Conservation (phyloP, 2,888 invertebrate genomes). For the Eurytoma californica region DNA sequence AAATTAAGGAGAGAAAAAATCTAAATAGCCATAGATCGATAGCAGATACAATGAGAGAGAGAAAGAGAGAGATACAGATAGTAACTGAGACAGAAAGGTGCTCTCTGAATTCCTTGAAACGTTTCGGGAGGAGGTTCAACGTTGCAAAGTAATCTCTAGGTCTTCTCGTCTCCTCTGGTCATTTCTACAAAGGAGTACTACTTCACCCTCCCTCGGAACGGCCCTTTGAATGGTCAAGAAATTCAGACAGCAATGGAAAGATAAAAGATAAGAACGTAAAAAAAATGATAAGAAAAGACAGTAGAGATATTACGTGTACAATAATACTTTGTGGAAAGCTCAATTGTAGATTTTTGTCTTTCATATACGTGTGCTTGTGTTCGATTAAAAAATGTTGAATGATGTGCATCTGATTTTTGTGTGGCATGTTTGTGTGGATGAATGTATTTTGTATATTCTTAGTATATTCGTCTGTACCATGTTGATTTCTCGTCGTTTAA, state of each 20-base stretch:
- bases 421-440: conserved; percentile 48
- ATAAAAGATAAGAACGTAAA: conserved; percentile 23
- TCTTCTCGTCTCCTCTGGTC: too few relatives aligned
- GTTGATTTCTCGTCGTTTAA: conserved; percentile 47
- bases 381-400: conserved; percentile 14
- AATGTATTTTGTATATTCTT: conserved; percentile 59
- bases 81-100: conserved; percentile 22
- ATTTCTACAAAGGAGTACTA: too few relatives aligned
- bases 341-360: conserved; percentile 53
- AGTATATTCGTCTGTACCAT: conserved; percentile 57
- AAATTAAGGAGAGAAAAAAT: conserved; percentile 28
- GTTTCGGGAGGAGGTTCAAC: too few relatives aligned
- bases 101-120: too few relatives aligned
- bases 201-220: too few relatives aligned
- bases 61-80: conserved; percentile 27
- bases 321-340: conserved; percentile 45
- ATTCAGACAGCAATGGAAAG: not conserved
- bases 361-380: conserved; percentile 52
- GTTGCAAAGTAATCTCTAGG: too few relatives aligned
- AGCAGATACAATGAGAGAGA: conserved; percentile 52
- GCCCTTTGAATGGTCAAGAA: too few relatives aligned
- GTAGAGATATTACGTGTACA: conserved; percentile 45
- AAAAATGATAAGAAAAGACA: conserved; percentile 37
- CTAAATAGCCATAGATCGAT: conserved; percentile 51
- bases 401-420: conserved; percentile 34